These are phyloP conservation scores for Contarinia nasturtii DNA, from an alignment of 1,140 invertebrate genomes.

Conservation along the genomic window DNA sequence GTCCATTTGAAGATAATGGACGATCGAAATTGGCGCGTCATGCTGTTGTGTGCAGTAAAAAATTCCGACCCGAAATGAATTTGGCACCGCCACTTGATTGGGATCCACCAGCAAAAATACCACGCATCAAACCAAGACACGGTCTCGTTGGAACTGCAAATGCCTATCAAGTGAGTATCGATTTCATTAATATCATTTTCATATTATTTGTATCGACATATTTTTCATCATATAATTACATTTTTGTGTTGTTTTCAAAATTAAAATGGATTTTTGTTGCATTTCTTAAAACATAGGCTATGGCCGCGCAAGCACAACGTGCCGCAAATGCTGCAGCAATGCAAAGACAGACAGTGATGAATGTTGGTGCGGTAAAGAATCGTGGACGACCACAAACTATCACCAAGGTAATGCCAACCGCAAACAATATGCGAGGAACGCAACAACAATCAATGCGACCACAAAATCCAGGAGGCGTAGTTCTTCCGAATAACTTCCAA, in stretches of 20 bases:
- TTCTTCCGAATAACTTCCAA: conserved; percentile 20
- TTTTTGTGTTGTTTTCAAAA: too few species aligned
- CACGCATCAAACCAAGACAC: conserved; percentile 25
- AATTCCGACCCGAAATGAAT: conserved; percentile 73
- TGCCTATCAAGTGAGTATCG: conserved; percentile 17
- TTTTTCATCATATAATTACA: neutral
- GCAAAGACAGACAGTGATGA: conserved; percentile 3
- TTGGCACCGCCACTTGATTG: conserved; percentile 67
- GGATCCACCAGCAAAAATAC: conserved; percentile 84
- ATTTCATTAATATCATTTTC: neutral
- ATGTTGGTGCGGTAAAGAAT: conserved; percentile 4
- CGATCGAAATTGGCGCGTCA: conserved; percentile 84
- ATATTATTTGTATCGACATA: neutral
- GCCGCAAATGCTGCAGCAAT: conserved; percentile 17
- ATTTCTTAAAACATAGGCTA: conserved; percentile 11
- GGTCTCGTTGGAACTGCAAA: conserved; percentile 23
- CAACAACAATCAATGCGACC: conserved; percentile 4
- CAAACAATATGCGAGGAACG: conserved; percentile 2
- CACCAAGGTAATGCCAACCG: conserved; percentile 10
- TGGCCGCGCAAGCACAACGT: conserved; percentile 23
- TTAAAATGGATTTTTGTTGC: neutral
- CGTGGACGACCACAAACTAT: conserved; percentile 8
- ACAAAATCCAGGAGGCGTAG: conserved; percentile 6
- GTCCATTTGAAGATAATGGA: conserved; percentile 85
- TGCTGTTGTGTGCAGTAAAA: conserved; percentile 72